Percentiles rank a stretch among this genome's conserved stretches.
These are phyloP conservation scores for Actenoides hombroni DNA, from an alignment of 2,113 vertebrate genomes.

Conservation along the genomic window DNA sequence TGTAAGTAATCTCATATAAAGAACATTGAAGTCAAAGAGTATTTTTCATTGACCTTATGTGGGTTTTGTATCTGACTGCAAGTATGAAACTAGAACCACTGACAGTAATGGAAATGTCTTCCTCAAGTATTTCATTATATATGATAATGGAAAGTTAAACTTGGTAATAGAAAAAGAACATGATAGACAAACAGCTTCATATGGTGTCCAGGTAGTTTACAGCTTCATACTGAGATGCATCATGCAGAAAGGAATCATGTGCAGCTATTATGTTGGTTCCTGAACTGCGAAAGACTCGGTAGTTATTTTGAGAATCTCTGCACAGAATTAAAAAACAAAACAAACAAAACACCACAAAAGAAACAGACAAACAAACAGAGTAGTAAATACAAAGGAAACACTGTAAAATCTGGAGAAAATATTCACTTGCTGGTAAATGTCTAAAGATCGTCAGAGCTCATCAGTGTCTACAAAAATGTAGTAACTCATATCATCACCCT, in stretches of 20 bases:
- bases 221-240: not conserved
- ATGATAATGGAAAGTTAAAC: not conserved
- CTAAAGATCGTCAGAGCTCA: not conserved
- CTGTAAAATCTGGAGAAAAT: not conserved
- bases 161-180: not conserved
- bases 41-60: not conserved
- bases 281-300: not conserved
- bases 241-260: not conserved
- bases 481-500: not conserved
- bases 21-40: not conserved
- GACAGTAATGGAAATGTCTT: conserved; percentile 17
- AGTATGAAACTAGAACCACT: not conserved
- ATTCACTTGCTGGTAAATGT: not conserved
- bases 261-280: not conserved
- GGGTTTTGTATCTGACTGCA: not conserved
- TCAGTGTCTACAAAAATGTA: not conserved
- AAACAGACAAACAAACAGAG: not conserved
- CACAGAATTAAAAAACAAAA: not conserved
- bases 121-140: not conserved
- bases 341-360: not conserved
- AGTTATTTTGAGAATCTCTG: conserved; percentile 22
- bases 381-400: not conserved
- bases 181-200: not conserved
- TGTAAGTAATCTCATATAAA: not conserved
- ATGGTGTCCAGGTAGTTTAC: not conserved